Evolutionary conservation across 2,888 invertebrate genomes (phyloP), one percentile per base, ranked within the genome.

Genomic region (Hydrotaea cyrtoneurina): DNA sequence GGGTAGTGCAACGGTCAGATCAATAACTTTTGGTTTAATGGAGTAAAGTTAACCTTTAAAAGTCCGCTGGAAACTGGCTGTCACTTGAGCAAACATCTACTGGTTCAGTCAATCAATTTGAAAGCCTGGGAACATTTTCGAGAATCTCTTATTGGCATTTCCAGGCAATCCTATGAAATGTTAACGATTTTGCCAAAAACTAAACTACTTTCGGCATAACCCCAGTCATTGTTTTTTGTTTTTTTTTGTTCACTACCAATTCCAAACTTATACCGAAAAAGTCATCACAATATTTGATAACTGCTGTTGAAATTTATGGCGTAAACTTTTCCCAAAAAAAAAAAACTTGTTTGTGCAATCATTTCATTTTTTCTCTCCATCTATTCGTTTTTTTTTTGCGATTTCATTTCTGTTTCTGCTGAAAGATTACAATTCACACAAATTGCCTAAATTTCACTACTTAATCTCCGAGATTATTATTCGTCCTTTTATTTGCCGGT

Each of bases 231-330:
- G 31, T 31, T 31, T 31, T 31, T 31, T 31, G 50, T n/a, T n/a
- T n/a, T n/a, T n/a, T n/a, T n/a, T n/a, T n/a, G n/a, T n/a, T n/a
- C 50, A n/a, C 50, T 13, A 50, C 50, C 55, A 55, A 72, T 73
- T 72, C 62, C 13, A 76, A 64, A 36, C 15, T 23, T 59, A 2
- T 10, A 59, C 59, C 15, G 59, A 59, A 83, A 74, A 57, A 66
- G 46, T 13, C 71, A 75, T 79, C 81, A 81, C 71, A 75, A 79
- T 59, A 85, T 79, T 78, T 81, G 72, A 76, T 78, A 85, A 76
- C 50, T 85, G 78, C 81, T 79, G 78, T 39, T 80, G 57, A 78
- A 85, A 85, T 85, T 85, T 76, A 81, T 85, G 84, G 59, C 76
- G 53, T 81, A 11, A 79, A 79, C 36, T 85, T 85, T 77, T 71